Percentiles rank a stretch among this genome's conserved stretches.
Evolutionary conservation across 2,888 invertebrate genomes (phyloP).

Genomic region (Mythimna ferrago): DNA sequence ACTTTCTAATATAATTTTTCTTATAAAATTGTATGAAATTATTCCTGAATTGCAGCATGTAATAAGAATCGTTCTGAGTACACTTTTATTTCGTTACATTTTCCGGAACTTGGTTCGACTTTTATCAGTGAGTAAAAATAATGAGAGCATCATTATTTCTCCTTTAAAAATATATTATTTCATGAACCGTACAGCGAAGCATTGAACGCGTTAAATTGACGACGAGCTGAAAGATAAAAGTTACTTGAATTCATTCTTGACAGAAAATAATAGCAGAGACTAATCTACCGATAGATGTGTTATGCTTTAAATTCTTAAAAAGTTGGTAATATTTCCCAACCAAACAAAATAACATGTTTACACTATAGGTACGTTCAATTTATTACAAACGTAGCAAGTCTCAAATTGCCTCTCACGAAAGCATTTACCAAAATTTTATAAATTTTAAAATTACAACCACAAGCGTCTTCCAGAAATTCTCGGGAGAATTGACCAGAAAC

Average conservation of each 20-base stretch:
- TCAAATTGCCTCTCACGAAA: neutral
- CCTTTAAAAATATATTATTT: conserved; percentile 8
- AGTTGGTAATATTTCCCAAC: neutral
- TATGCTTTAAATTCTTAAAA: no score
- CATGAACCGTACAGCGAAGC: neutral
- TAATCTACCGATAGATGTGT: neutral
- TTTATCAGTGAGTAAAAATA: conserved; percentile 23
- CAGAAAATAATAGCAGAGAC: no score
- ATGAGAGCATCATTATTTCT: conserved; percentile 49
- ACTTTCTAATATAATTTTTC: neutral
- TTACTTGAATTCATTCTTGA: conserved; percentile 1
- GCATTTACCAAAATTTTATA: conserved; percentile 15
- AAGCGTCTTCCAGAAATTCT: conserved; percentile 23
- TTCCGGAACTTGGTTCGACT: conserved; percentile 17
- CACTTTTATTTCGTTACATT: conserved; percentile 18
- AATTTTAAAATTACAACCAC: conserved; percentile 39
- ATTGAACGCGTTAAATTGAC: neutral
- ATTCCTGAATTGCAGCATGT: neutral
- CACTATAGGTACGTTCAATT: neutral
- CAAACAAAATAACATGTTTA: neutral
- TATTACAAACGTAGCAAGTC: neutral
- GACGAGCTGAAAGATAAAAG: neutral
- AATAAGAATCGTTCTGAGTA: conserved; percentile 9
- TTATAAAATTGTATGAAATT: neutral
- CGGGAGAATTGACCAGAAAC: conserved; percentile 37